phyloP scores from a whole-genome alignment of 2,888 invertebrate species.

The Ectemnius lituratus region DNA sequence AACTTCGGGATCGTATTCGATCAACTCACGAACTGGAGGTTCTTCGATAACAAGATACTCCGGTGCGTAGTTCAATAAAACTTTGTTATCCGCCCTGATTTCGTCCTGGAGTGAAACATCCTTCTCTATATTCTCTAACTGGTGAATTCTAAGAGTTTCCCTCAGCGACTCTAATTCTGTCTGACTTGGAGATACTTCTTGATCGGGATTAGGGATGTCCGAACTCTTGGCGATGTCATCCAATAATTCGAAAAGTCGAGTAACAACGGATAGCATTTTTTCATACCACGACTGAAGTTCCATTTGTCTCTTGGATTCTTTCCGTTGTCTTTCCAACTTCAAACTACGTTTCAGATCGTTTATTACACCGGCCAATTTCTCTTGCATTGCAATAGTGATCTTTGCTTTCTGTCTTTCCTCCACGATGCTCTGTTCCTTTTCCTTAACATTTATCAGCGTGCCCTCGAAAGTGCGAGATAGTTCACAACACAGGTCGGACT shows the following conservation, averaged over 20 bases:
- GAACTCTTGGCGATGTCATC: no score
- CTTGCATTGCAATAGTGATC: no score
- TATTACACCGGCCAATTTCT: no score
- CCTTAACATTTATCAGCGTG: conserved; percentile 76
- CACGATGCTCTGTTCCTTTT: conserved; percentile 58
- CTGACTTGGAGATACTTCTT: no score
- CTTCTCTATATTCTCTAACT: no score
- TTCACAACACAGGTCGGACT: conserved; percentile 80
- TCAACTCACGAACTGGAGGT: conserved; percentile 41
- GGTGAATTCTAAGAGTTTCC: no score
- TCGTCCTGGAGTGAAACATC: no score
- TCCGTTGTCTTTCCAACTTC: conserved; percentile 74
- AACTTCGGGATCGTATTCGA: conserved; percentile 62
- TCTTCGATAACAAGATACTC: conserved; percentile 64
- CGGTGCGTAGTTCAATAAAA: no score
- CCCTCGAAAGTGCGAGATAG: conserved; percentile 80
- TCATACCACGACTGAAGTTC: conserved; percentile 77
- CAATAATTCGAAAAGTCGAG: no score
- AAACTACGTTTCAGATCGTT: conserved; percentile 14
- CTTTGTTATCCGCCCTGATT: no score
- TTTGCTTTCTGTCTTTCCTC: conserved; percentile 15
- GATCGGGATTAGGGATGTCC: no score
- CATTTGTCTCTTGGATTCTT: conserved; percentile 75
- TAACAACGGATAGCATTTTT: conserved; percentile 51
- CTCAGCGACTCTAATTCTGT: no score